phyloP scores from a whole-genome alignment of 2,797 vertebrate species.

The Chrysolophus pictus region DNA sequence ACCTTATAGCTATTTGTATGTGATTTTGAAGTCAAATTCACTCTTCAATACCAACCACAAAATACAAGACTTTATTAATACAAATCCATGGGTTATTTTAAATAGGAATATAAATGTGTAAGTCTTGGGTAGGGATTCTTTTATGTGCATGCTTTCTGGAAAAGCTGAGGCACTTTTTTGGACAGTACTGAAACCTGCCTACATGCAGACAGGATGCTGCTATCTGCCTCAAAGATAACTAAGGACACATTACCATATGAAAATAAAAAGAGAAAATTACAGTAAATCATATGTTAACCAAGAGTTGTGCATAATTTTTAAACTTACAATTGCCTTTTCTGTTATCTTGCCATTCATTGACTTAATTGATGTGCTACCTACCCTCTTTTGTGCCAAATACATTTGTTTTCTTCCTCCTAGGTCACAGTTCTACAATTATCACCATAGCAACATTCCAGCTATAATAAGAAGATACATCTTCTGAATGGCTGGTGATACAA shows the following conservation, averaged over 20 bases:
- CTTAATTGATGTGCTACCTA: slow-evolving; percentile 67
- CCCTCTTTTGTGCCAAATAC: slow-evolving; percentile 56
- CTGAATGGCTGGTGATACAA: slow-evolving; percentile 76
- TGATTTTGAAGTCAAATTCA: not conserved
- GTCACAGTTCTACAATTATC: slow-evolving; percentile 78
- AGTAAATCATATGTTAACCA: not conserved
- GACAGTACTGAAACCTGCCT: not conserved
- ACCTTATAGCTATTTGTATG: not conserved
- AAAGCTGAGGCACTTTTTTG: not conserved
- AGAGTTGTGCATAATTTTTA: not conserved
- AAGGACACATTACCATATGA: not conserved
- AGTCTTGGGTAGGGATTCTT: not conserved
- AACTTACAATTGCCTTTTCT: slow-evolving; percentile 56
- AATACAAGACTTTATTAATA: not conserved
- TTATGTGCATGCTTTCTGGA: not conserved
- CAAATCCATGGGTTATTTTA: not conserved
- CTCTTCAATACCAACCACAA: not conserved
- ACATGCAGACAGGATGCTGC: not conserved
- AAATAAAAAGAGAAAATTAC: not conserved
- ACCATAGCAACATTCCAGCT: slow-evolving; percentile 79
- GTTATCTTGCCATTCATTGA: slow-evolving; percentile 52
- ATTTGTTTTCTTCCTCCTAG: slow-evolving; percentile 66
- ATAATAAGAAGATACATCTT: slow-evolving; percentile 81
- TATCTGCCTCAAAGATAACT: not conserved
- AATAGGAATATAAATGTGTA: not conserved